Conservation (phyloP, 2,888 invertebrate species). For the Eupithecia exiguata region DNA sequence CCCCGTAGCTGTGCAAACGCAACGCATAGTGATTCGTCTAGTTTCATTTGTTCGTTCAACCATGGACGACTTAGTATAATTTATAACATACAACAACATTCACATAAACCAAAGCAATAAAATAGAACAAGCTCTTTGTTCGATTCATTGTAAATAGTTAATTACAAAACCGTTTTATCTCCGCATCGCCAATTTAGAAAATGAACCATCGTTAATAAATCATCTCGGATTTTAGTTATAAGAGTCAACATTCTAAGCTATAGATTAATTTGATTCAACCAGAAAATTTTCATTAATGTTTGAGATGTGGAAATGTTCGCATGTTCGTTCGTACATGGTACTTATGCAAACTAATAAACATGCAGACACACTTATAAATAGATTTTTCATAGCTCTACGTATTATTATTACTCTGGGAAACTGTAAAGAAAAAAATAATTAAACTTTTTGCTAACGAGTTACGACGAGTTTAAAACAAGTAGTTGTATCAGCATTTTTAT, state of each 20-base stretch:
- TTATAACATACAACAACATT: background rate
- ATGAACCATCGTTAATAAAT: constrained; percentile 28
- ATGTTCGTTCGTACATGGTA: too few relatives aligned
- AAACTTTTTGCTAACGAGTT: background rate
- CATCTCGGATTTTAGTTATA: constrained; percentile 12
- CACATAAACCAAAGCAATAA: background rate
- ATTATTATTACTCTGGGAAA: background rate
- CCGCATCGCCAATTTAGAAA: constrained; percentile 27
- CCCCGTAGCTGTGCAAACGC: background rate
- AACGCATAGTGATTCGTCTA: background rate
- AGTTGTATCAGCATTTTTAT: background rate
- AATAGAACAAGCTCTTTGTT: constrained; percentile 8
- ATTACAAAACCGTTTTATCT: constrained; percentile 30
- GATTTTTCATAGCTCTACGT: background rate
- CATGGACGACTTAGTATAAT: too few relatives aligned
- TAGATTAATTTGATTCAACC: background rate
- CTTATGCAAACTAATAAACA: too few relatives aligned
- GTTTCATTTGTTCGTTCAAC: background rate
- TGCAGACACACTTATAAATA: background rate
- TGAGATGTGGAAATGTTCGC: background rate
- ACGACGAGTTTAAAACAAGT: background rate
- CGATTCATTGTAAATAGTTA: constrained; percentile 20
- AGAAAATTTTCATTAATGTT: background rate
- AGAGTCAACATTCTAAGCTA: constrained; percentile 1
- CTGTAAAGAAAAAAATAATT: too few relatives aligned